phyloP scores from a whole-genome alignment of 2,113 vertebrate genomes.

The Oreochromis tanganicae region DNA sequence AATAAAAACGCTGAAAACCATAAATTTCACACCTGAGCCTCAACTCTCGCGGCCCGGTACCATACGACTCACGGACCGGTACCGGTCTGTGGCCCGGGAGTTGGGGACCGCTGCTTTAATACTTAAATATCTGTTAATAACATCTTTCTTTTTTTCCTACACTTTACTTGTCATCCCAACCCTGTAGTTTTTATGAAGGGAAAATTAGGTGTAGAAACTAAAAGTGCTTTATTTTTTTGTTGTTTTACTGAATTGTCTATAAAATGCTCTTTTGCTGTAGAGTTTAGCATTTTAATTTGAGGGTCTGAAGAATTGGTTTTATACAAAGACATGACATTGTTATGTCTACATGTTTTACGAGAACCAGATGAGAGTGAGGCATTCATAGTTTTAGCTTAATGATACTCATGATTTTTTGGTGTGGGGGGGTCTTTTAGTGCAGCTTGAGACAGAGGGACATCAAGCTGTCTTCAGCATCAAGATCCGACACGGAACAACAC shows the following conservation, averaged over 20 bases:
- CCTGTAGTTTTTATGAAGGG: background rate
- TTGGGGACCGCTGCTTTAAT: background rate
- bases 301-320: background rate
- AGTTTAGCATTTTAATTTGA: background rate
- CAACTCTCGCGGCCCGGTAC: background rate
- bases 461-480: conserved; percentile 79
- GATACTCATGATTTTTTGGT: background rate
- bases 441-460: conserved; percentile 81
- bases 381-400: background rate
- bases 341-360: background rate
- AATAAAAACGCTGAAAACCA: background rate
- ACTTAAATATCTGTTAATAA: background rate
- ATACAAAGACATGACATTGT: background rate
- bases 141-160: background rate
- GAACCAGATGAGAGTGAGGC: background rate
- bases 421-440: conserved; percentile 72
- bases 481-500: conserved; percentile 79
- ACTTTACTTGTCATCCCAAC: background rate
- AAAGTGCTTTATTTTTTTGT: background rate
- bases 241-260: background rate
- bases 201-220: background rate
- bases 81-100: too few relatives aligned
- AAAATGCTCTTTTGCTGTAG: background rate
- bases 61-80: background rate
- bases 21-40: background rate